A percentile compares a stretch with the other conserved stretches of the same genome.
Conservation (phyloP, 2,113 vertebrate species). For the Sylvietta virens region DNA sequence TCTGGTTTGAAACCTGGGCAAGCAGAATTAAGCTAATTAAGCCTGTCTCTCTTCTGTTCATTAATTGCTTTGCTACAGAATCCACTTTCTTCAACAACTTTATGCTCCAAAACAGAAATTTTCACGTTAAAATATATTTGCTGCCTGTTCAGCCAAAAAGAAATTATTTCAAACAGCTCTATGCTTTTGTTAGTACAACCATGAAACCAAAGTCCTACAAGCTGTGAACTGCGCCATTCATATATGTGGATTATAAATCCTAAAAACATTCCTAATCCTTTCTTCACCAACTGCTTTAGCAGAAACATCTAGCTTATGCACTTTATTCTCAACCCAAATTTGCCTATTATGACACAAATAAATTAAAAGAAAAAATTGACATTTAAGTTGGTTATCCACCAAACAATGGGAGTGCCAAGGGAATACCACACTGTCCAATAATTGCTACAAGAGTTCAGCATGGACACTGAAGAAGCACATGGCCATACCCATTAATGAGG, state of each 20-base stretch:
- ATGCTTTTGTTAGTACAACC: not conserved
- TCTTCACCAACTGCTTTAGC: not conserved
- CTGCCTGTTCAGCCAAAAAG: not conserved
- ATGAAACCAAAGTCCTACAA: not conserved
- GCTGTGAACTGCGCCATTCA: not conserved
- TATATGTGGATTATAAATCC: not conserved
- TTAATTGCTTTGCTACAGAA: constrained; percentile 1
- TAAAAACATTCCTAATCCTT: not conserved
- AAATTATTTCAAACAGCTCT: not conserved
- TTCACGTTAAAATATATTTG: not conserved
- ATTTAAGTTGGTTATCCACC: not conserved
- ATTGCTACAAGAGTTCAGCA: not conserved
- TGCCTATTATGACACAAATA: not conserved
- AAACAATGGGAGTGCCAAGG: accelerated
- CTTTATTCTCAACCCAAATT: not conserved
- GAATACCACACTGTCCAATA: not conserved
- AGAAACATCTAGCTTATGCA: not conserved
- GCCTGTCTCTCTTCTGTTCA: not conserved
- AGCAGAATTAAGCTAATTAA: constrained; percentile 9
- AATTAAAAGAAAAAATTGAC: not conserved
- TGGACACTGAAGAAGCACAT: not conserved
- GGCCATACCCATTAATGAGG: not conserved
- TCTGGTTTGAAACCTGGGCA: constrained; percentile 25
- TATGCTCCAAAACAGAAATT: not conserved
- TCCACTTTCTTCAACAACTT: not conserved